Evolutionary conservation across 2,113 vertebrate genomes (phyloP).

Genomic region (Cinclus cinclus): DNA sequence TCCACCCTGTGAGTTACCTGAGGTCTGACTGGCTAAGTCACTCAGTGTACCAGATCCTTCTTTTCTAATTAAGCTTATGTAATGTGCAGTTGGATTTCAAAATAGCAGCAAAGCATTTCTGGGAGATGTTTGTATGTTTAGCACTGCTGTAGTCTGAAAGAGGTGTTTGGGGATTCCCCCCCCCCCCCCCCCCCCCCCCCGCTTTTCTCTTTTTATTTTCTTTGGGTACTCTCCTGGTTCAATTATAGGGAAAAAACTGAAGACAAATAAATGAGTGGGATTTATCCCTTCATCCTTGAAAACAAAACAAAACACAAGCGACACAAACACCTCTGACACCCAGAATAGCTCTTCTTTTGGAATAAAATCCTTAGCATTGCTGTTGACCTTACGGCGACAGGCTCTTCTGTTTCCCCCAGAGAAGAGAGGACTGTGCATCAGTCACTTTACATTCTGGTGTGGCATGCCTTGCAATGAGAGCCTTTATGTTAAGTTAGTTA

Average conservation of each 20-base stretch:
- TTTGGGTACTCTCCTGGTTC: neutral
- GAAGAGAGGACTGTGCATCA: neutral
- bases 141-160: neutral
- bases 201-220: neutral
- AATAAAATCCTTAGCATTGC: neutral
- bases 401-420: neutral
- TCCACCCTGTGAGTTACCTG: neutral
- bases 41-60: neutral
- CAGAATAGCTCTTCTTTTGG: neutral
- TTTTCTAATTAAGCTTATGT: neutral
- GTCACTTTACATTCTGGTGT: neutral
- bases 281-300: neutral
- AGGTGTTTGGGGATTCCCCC: fast-evolving
- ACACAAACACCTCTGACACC: neutral
- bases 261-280: neutral
- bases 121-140: neutral
- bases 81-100: constrained; percentile 33
- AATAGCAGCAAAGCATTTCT: neutral
- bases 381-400: neutral
- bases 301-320: neutral
- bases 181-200: too few relatives aligned
- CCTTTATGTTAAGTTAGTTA: neutral
- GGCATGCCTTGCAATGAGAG: neutral
- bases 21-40: neutral
- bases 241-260: neutral